Base-by-base conservation (phyloP, 2,113 vertebrate species). In the Hucho hucho region DNA sequence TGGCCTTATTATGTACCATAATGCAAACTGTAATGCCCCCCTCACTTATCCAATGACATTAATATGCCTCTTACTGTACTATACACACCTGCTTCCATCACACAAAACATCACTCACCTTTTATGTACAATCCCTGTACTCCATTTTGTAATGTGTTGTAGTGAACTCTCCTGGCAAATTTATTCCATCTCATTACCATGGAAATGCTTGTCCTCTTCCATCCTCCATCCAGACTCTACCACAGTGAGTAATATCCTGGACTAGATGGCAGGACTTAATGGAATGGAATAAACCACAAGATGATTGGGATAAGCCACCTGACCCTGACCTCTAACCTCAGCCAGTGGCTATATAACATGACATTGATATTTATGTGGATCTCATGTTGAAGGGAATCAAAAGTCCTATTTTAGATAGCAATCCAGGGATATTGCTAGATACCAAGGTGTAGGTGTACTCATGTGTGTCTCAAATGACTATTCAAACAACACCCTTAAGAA, bases 251-350 rank as follows among this genome's bases (percentile, higher is more conserved):
- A 64, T 28, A 6, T 32, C 32, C 32, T 32, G 6, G 32, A 32
- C 32, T 32, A 32, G 58, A 29, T 43, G 71, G 43, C 69, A 70
- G 69, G 69, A 53, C 47, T 14, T 73, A 43, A 73, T 64, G 58
- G 58, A 73, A 24, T 12, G 59, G 37, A 59, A 73, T 73, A 37
- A 63, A 73, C 63, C 28, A 37, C 71, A 29, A 73, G 71, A 73
- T 73, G 71, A 64, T 65, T 25, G 7, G 26, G 64, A 28, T 65
- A 25, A 65, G 64, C 25, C 24, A 25, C 64, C 26, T 13, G 64
- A 64, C 63, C 63, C 22, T 64, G 24, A 65, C 64, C 64, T 29
- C 58, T 61, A 56, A 46, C 58, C 58, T 43, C 28, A 46, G 61
- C 12, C 29, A 46, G 58, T 73, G 71, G 61, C 58, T 22, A 59